Percentiles rank a stretch among this genome's conserved stretches.
These are phyloP conservation scores for Accipiter cooperii DNA, from an alignment of 2,113 vertebrate species.

Conservation along the genomic window DNA sequence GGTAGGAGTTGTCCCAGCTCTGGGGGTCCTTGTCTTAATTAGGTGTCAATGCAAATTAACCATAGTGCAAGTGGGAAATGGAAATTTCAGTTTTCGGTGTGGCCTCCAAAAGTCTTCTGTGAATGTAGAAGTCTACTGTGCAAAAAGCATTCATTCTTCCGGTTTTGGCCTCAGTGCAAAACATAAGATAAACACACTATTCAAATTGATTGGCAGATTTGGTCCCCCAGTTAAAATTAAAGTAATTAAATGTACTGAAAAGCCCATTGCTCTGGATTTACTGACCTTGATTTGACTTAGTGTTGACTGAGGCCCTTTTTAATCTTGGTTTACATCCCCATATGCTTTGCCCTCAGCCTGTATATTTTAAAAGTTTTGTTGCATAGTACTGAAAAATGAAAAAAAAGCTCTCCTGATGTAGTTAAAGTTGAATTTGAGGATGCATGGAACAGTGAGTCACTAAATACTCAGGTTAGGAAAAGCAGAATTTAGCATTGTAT, in stretches of 20 bases:
- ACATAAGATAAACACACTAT: background rate
- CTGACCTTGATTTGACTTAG: background rate
- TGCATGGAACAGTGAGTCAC: background rate
- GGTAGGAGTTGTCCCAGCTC: background rate
- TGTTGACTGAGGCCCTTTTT: background rate
- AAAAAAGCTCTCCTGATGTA: background rate
- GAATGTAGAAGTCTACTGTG: background rate
- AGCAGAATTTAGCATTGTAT: background rate
- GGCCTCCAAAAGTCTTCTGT: background rate
- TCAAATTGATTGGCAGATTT: background rate
- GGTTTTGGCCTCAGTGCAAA: background rate
- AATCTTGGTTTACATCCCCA: background rate
- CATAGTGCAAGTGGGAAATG: background rate
- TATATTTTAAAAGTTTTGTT: background rate
- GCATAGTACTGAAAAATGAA: background rate
- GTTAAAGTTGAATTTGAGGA: background rate
- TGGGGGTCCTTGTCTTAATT: background rate
- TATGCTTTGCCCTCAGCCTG: background rate
- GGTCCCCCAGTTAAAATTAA: background rate
- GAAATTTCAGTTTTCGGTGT: background rate
- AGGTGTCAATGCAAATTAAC: background rate
- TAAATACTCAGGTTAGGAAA: background rate
- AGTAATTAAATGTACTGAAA: conserved; percentile 3
- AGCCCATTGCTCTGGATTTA: conserved; percentile 5
- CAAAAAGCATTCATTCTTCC: background rate